Evolutionary conservation across 2,113 vertebrate species (phyloP).

Genomic region (Centropus bengalensis): DNA sequence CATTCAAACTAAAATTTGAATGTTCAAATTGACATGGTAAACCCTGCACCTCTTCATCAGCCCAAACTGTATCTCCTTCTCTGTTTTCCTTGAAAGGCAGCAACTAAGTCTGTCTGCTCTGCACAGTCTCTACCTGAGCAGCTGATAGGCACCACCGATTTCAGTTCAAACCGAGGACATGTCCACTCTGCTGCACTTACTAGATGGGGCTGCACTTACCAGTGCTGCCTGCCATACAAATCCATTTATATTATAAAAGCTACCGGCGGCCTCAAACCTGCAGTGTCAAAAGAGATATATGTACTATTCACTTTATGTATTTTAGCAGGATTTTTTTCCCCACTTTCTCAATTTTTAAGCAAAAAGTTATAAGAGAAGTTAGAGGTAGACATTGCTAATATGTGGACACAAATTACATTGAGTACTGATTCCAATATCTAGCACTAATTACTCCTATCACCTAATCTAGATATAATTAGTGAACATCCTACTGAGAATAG

Average conservation of each 20-base stretch:
- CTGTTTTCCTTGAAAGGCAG: not conserved
- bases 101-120: not conserved
- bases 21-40: not conserved
- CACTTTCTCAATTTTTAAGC: not conserved
- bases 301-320: not conserved
- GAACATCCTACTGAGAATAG: not conserved
- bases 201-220: rapidly evolving
- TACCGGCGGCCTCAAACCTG: not conserved
- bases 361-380: not conserved
- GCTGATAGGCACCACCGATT: rapidly evolving
- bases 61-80: not conserved
- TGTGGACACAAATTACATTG: not conserved
- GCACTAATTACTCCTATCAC: constrained; percentile 9
- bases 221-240: not conserved
- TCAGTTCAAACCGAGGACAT: not conserved
- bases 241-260: not conserved
- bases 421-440: not conserved
- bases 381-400: not conserved
- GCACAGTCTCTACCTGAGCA: not conserved
- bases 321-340: not conserved
- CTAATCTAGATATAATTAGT: constrained; percentile 54
- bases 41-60: rapidly evolving
- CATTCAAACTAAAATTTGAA: too few relatives aligned
- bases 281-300: not conserved
- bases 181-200: not conserved